Base-by-base conservation (phyloP, 2,113 vertebrate genomes). In the Dromaius novaehollandiae region DNA sequence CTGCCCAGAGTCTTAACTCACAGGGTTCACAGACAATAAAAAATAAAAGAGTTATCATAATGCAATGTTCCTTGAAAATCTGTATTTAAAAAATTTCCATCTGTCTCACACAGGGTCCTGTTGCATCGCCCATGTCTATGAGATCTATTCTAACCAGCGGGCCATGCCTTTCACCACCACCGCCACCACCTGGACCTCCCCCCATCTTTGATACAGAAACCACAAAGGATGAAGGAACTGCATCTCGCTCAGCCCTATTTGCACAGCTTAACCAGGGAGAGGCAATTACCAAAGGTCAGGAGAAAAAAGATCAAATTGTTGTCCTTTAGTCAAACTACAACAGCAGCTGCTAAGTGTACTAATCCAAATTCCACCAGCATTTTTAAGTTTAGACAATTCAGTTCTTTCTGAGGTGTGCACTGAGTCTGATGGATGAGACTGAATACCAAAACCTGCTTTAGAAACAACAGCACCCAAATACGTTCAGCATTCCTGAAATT, bases 251-350 rank as follows among this genome's bases (percentile, higher is more conserved):
- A 1, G 99, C 99, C 13, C 98, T 99, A 6, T 99, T 99, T 76
- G 98, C 99, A 42, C 98, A 99, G 95, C 99, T 99, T 46, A 99
- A 99, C 96, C 99, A 99, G 97, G 99, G 99, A 95, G 99, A 98
- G 97, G 98, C 98, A 17, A 99, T 99, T 80, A 99, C 99, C 28
- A 99, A 98, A 99, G 99, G 99, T 99, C 50, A 94, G 96, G 50
- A 93, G 70, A 48, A 61, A n/a, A 87, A 32, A 65, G 61, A 70
- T 20, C 19, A 8, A n/a, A 11, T n/a, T 44, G 9, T 48, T 38
- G 8, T 24, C 74, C 66, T 38, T 26, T 11, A 80, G 28, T 71
- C 64, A 66, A 26, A 26, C 69, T 36, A 4, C 13, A n/a, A 26
- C 61, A 40, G 40, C 44, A 74, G 51, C 40, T 77, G 19, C 46